Percentiles rank a stretch among this genome's conserved stretches.
These are phyloP conservation scores for Numida meleagris DNA, from an alignment of 2,113 vertebrate species.

Conservation along the genomic window DNA sequence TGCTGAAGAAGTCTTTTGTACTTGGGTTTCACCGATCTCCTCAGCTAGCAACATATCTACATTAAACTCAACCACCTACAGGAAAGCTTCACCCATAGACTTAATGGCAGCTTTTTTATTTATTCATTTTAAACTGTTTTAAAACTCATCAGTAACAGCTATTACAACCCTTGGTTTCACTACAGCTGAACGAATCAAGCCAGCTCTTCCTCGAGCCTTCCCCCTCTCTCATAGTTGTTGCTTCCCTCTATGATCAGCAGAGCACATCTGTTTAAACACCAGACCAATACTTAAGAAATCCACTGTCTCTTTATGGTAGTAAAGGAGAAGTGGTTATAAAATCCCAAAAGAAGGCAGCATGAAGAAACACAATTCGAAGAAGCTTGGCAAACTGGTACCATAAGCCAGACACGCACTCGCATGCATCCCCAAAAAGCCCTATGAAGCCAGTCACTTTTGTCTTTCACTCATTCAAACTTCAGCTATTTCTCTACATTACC, in stretches of 20 bases:
- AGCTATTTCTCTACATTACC: background rate
- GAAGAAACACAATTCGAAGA: background rate
- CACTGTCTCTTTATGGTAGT: background rate
- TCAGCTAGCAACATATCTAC: background rate
- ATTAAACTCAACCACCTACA: background rate
- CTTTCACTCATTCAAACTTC: background rate
- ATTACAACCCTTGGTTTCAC: background rate
- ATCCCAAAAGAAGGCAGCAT: background rate
- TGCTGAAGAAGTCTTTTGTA: background rate
- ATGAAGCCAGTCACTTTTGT: background rate
- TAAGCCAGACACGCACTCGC: background rate
- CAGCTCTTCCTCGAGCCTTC: background rate
- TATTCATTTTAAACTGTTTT: background rate
- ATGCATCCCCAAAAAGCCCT: background rate
- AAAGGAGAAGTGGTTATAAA: background rate
- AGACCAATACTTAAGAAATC: background rate
- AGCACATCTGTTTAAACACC: background rate
- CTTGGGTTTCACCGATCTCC: background rate
- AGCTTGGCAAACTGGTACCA: background rate
- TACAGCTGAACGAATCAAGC: background rate
- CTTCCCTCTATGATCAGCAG: background rate
- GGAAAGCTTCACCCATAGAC: background rate
- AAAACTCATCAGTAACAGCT: background rate
- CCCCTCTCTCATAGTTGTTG: background rate
- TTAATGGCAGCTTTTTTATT: background rate